phyloP scores from a whole-genome alignment of 2,113 vertebrate species.

The Plecotus auritus region DNA sequence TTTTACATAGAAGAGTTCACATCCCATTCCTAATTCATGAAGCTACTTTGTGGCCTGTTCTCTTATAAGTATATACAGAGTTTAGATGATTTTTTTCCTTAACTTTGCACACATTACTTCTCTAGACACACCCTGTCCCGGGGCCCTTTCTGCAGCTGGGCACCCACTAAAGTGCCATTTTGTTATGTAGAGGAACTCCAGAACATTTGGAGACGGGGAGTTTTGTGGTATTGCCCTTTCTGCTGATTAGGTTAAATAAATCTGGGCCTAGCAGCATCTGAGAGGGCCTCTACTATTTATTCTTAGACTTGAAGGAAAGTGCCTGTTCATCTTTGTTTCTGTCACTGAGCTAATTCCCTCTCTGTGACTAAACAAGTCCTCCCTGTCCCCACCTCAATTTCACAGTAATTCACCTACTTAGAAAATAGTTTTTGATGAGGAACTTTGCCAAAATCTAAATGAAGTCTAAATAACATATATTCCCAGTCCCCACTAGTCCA shows the following conservation, averaged over 20 bases:
- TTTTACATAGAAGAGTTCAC: neutral
- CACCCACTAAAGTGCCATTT: conserved; percentile 32
- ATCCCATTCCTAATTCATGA: neutral
- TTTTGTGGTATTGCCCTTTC: neutral
- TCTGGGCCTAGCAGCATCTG: neutral
- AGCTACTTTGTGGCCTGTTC: neutral
- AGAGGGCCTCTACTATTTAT: neutral
- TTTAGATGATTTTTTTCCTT: conserved; percentile 14
- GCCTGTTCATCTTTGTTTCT: conserved; percentile 14
- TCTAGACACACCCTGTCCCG: neutral
- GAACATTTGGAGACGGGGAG: neutral
- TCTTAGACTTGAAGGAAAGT: neutral
- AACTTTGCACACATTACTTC: neutral
- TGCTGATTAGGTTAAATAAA: conserved; percentile 41
- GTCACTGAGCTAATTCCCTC: conserved; percentile 6
- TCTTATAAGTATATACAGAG: conserved; percentile 7
- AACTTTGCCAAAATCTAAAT: conserved; percentile 47
- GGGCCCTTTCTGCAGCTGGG: neutral
- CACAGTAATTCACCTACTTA: neutral
- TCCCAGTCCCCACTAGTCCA: neutral
- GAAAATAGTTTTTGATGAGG: neutral
- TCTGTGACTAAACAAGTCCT: conserved; percentile 17
- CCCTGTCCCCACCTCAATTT: neutral
- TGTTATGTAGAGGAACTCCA: neutral
- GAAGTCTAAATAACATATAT: conserved; percentile 24